Base-by-base conservation (phyloP, 1,140 invertebrate species). In the Nephotettix cincticeps region DNA sequence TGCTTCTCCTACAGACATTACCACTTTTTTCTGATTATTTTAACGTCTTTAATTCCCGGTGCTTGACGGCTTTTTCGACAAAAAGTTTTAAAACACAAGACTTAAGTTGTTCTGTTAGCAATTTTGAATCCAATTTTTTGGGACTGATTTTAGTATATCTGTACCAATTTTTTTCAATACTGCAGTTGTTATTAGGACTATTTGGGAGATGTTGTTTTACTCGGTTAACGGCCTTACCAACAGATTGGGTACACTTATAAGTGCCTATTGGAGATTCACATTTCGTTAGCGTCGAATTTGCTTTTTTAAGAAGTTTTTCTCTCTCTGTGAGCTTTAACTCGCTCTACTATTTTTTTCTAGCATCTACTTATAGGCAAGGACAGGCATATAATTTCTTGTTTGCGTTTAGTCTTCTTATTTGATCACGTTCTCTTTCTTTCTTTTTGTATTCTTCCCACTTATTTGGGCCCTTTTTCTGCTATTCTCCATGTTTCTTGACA, bases 381-480 rank as follows among this genome's bases (percentile, higher is more conserved):
- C 47, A 9, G 6, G 6, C 27, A 23, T 64, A 2, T 32, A 64
- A 28, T 23, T 64, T 64, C 4, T 64, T 28, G 6, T 32, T 64
- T 28, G 9, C 25, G 3, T 64, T 64, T 64, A 28, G 13, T 64
- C 61, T 64, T 21, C 61, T 27, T 28, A 27, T 9, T 32, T 27
- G 11, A 27, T 32, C 29, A n/a, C 61, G n/a, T 28, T 64, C 61
- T 64, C 61, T 64, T 64, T 64, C 61, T 28, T 64, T 64, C 61
- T n/a, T 64, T 28, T 64, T 64, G 19, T 64, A 64, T 28, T 64
- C 61, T 64, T 64, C 61, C 14, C 29, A 64, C 29, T 64, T 64
- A 6, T 64, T 28, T 64, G 61, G 61, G 27, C 28, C 27, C 28
- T 21, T 25, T 64, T 32, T 64, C 61, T 23, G 27, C 13, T 32